A percentile compares a stretch with the other conserved stretches of the same genome.
Evolutionary conservation across 2,888 invertebrate genomes (phyloP).

Genomic region (Tinea trinotella): DNA sequence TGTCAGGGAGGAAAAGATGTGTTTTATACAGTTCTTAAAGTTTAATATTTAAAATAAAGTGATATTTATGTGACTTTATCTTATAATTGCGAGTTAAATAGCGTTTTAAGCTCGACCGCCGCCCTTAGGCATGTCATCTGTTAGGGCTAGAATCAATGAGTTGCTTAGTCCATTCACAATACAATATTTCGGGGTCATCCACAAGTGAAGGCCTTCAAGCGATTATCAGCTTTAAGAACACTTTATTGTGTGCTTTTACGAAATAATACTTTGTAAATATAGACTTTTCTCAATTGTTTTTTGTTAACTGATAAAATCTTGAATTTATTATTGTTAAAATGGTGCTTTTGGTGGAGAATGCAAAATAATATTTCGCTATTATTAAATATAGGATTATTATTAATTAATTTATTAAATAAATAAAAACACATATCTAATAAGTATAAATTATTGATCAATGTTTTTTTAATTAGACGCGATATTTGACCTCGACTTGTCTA

Average conservation of each 20-base stretch:
- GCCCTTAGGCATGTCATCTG: constrained; percentile 50
- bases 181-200: constrained; percentile 58
- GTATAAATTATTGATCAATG: too few species aligned
- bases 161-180: constrained; percentile 64
- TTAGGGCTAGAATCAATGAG: constrained; percentile 58
- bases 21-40: constrained; percentile 26
- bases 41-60: constrained; percentile 18
- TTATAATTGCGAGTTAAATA: neutral
- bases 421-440: too few species aligned
- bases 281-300: too few species aligned
- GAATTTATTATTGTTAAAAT: too few species aligned
- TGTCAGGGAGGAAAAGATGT: constrained; percentile 38
- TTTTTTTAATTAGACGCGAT: too few species aligned
- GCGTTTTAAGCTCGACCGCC: constrained; percentile 42
- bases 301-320: too few species aligned
- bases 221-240: constrained; percentile 29
- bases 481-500: too few species aligned
- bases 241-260: neutral
- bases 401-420: too few species aligned
- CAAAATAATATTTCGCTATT: too few species aligned
- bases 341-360: too few species aligned
- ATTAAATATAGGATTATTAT: too few species aligned
- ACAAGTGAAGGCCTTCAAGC: constrained; percentile 29
- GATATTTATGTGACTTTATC: neutral
- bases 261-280: too few species aligned